Percentiles rank a stretch among this genome's conserved stretches.
These are phyloP conservation scores for Euborellia annulipes DNA, from an alignment of 1,140 invertebrate genomes.

Conservation along the genomic window DNA sequence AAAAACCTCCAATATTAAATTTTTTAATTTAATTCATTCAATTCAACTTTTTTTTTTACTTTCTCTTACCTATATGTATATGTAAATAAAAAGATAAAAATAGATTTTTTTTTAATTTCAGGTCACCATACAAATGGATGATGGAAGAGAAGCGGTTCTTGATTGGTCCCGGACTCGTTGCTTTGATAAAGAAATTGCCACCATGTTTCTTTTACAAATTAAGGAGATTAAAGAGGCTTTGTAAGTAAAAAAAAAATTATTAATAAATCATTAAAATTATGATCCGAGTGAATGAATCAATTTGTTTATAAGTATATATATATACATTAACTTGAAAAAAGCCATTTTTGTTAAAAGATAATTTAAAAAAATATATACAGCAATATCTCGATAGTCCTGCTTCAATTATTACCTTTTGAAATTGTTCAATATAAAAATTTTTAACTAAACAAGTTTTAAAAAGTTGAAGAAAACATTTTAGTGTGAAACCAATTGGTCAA, in stretches of 20 bases:
- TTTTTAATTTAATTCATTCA: not conserved
- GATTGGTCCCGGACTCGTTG: slow-evolving; percentile 81
- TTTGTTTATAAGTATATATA: too few species aligned
- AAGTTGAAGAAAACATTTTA: too few species aligned
- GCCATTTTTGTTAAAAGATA: not conserved
- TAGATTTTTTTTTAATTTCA: slow-evolving; percentile 18
- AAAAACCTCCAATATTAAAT: not conserved
- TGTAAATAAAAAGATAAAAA: too few species aligned
- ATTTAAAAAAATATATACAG: too few species aligned
- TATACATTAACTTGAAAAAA: not conserved
- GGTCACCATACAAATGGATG: slow-evolving; percentile 46
- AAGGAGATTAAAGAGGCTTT: slow-evolving; percentile 67
- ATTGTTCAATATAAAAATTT: too few species aligned
- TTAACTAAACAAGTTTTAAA: too few species aligned
- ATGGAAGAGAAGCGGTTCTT: slow-evolving; percentile 49
- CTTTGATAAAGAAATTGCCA: slow-evolving; percentile 92
- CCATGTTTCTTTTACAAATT: slow-evolving; percentile 71
- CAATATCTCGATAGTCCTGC: too few species aligned
- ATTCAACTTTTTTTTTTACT: too few species aligned
- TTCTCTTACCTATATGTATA: too few species aligned
- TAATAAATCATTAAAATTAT: too few species aligned
- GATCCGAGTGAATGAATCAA: too few species aligned
- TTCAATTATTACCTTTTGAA: not conserved
- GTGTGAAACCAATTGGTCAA: too few species aligned
- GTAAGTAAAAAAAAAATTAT: slow-evolving; percentile 34